Evolutionary conservation across 2,797 vertebrate genomes (phyloP), one percentile per base, ranked within the genome.

Genomic region (Halcyon leucocephala): DNA sequence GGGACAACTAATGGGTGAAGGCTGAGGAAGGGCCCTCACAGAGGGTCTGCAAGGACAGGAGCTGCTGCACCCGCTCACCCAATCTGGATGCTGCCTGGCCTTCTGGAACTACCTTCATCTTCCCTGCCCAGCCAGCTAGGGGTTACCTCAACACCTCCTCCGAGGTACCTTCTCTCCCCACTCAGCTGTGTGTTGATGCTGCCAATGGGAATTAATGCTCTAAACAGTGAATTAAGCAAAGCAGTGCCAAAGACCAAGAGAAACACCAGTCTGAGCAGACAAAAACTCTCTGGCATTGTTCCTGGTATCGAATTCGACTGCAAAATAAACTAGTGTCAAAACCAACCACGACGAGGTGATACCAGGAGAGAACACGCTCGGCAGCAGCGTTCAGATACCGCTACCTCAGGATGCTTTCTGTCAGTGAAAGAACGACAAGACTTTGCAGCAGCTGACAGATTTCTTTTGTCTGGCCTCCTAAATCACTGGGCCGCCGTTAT

Each of bases 381-480:
- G 80, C 78, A 87, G 35, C 6, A 14, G 29, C 26, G 5, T 33
- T 61, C 65, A 12, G 52, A 61, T 14, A 61, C 71, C 3, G 10
- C 84, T 74, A 3, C 37, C 82, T 81, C 76, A 7, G 62, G 49
- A 80, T n/a, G 80, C 39, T 82, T 61, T 44, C 26, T 51, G 48
- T 13, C 72, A 91, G 41, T 3, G 54, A 54, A 39, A 82, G 70
- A 65, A 28, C 4, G 14, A 41, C 62, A 35, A 35, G 80, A 67
- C 60, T 86, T 67, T 6, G 2, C 76, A 46, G 70, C 29, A 60
- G 79, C 90, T 84, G 86, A 93, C 2, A 67, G 84, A 54, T 69
- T 74, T 67, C 96, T 97, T 96, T 96, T 97, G 95, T 96, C 85
- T 91, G 58, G 14, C 19, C 72, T 86, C 70, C 65, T 22, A 78